Conservation (phyloP, 2,888 invertebrate species). For the Drosophila fulvimacula region DNA sequence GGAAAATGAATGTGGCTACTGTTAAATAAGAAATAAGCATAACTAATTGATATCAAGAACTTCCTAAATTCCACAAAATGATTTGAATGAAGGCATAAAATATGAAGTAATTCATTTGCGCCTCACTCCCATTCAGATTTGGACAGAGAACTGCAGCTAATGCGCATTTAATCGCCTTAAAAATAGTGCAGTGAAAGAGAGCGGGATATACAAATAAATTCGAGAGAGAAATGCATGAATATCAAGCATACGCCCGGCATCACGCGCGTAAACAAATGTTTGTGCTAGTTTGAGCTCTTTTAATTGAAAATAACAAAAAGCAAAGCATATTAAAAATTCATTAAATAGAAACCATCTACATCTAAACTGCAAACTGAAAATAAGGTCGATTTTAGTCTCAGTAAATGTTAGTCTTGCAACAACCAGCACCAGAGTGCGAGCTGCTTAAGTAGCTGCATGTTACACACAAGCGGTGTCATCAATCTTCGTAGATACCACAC, state of each 20-base stretch:
- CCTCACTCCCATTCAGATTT: not conserved
- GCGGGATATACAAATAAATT: constrained; percentile 10
- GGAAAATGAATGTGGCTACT: not conserved
- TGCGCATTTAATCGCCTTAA: constrained; percentile 47
- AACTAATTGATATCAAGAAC: constrained; percentile 3
- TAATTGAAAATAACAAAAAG: constrained; percentile 59
- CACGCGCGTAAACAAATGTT: constrained; percentile 31
- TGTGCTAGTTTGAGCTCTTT: constrained; percentile 29
- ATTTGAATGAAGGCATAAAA: not conserved
- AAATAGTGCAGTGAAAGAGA: constrained; percentile 2
- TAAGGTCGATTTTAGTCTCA: constrained; percentile 22
- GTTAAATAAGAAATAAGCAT: not conserved
- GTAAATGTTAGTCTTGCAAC: constrained; percentile 57
- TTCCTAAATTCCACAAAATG: not conserved
- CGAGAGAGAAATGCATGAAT: constrained; percentile 6
- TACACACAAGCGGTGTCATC: constrained; percentile 55
- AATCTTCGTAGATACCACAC: constrained; percentile 69
- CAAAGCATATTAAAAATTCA: constrained; percentile 71
- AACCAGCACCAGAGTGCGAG: constrained; percentile 15
- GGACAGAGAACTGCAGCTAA: too few species aligned
- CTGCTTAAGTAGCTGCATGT: constrained; percentile 60
- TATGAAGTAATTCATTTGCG: not conserved
- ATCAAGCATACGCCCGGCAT: constrained; percentile 46
- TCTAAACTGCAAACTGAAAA: constrained; percentile 12
- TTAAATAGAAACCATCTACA: constrained; percentile 67